These are phyloP conservation scores for Larimichthys crocea DNA, from an alignment of 2,113 vertebrate species.

Conservation along the genomic window DNA sequence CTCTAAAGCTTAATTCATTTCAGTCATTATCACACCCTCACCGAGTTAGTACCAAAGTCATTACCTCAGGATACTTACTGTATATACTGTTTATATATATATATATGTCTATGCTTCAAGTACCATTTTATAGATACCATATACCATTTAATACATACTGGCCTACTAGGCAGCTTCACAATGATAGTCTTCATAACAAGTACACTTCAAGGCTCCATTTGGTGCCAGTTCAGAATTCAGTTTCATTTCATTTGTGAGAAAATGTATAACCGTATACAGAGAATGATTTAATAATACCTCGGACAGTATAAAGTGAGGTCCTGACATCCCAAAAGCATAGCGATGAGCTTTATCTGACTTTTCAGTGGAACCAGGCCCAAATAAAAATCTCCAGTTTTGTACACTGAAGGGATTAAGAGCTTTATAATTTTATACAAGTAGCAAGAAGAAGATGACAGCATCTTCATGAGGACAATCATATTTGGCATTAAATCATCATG, in stretches of 20 bases:
- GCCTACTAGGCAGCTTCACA: slow-evolving; percentile 72
- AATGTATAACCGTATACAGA: slow-evolving; percentile 16
- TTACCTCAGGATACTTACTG: slow-evolving; percentile 43
- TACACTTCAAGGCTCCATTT: slow-evolving; percentile 66
- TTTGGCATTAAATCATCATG: slow-evolving; percentile 74
- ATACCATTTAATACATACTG: slow-evolving; percentile 67
- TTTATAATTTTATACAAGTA: slow-evolving; percentile 42
- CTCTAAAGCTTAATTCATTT: slow-evolving; percentile 68
- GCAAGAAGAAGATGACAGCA: slow-evolving; percentile 48
- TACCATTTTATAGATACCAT: slow-evolving; percentile 71
- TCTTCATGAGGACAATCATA: slow-evolving; percentile 58
- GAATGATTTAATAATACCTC: slow-evolving; percentile 35
- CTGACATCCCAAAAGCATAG: slow-evolving; percentile 19
- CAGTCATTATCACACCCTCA: slow-evolving; percentile 56
- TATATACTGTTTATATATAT: slow-evolving; percentile 4
- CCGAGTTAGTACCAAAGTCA: slow-evolving; percentile 67
- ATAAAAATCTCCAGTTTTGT: slow-evolving; percentile 36
- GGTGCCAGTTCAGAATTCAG: slow-evolving; percentile 32
- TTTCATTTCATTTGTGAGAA: slow-evolving; percentile 32
- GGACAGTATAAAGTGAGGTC: slow-evolving; percentile 30
- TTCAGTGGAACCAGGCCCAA: slow-evolving; percentile 32
- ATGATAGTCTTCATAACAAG: slow-evolving; percentile 70
- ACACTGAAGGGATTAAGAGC: slow-evolving; percentile 38
- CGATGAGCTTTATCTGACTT: background rate
- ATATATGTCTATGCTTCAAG: slow-evolving; percentile 69